Evolutionary conservation across 2,888 invertebrate genomes (phyloP), one percentile per base, ranked within the genome.

Genomic region (Silvanus unidentatus): DNA sequence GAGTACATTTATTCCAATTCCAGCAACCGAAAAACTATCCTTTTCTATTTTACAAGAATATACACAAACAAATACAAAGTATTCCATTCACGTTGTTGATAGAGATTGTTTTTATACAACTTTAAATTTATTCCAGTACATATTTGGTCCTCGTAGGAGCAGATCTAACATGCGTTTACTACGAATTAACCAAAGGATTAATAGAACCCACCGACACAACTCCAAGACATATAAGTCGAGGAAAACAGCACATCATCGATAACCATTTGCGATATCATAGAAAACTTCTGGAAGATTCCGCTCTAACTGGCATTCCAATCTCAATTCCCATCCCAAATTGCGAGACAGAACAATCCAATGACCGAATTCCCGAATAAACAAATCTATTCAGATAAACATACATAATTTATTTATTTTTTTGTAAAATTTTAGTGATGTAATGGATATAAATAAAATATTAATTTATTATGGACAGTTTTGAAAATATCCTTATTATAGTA

Each of bases 131-230:
- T 54, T 63, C 32, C 49, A 68, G 67, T 35, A 43, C 64, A 28
- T 64, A 53, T 53, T 45, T 75, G n/a, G 74, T 69, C 6, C 64
- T 76, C 14, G 68, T 73, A 6, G 71, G 73, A 47, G 59, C 71
- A 2, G 73, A 73, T 39, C 72, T 72, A 3, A 75, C 73, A 2
- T 69, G 73, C 44, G 65, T 76, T 6, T 76, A 72, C 52, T 72
- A 79, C 68, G 63, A 75, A 69, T 55, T 72, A 43, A 52, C 56
- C 11, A 50, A 66, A 58, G 68, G 65, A 43, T 50, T 61, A 50
- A 46, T 54, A 48, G 68, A 62, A 44, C 61, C 64, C 1, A 50
- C 53, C 1, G 55, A 59, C 22, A 49, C 47, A 2, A 52, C 49
- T 10, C 57, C 54, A 3, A 62, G 64, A 45, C 61, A 60, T 40